These are phyloP conservation scores for Adelphocoris suturalis DNA, from an alignment of 2,888 invertebrate species.

Conservation along the genomic window DNA sequence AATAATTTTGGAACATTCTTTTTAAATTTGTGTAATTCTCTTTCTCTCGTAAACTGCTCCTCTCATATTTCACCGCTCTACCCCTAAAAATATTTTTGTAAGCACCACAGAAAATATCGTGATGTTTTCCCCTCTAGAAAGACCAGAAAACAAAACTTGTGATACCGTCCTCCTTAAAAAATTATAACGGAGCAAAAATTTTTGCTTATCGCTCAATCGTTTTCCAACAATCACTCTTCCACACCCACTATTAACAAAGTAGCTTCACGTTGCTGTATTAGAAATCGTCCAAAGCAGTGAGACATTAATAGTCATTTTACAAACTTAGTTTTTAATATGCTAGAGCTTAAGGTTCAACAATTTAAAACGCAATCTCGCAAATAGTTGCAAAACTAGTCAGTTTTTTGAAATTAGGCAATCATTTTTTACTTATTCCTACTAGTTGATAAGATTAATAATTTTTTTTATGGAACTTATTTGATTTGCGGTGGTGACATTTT, in stretches of 20 bases:
- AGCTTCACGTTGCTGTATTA: neutral
- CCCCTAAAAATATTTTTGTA: neutral
- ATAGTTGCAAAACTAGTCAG: slow-evolving; percentile 17
- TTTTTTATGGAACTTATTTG: neutral
- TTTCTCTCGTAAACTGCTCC: neutral
- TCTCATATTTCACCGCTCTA: neutral
- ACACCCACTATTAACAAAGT: neutral
- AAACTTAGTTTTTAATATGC: neutral
- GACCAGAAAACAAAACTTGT: slow-evolving; percentile 42
- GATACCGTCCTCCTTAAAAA: slow-evolving; percentile 44
- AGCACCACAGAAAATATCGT: neutral
- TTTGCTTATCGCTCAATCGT: slow-evolving; percentile 34
- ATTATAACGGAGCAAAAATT: neutral
- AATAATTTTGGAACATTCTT: too few species aligned
- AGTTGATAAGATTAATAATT: neutral
- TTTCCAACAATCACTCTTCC: neutral
- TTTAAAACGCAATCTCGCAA: slow-evolving; percentile 29
- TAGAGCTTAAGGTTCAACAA: neutral
- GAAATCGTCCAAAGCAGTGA: slow-evolving; percentile 18
- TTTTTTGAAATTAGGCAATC: neutral
- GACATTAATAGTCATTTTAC: neutral
- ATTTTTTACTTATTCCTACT: neutral
- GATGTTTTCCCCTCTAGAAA: neutral
- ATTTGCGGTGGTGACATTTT: neutral
- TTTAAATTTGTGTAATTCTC: too few species aligned